A percentile compares a stretch with the other conserved stretches of the same genome.
phyloP scores from a whole-genome alignment of 1,140 invertebrate species.

The Bombus pyrosoma region DNA sequence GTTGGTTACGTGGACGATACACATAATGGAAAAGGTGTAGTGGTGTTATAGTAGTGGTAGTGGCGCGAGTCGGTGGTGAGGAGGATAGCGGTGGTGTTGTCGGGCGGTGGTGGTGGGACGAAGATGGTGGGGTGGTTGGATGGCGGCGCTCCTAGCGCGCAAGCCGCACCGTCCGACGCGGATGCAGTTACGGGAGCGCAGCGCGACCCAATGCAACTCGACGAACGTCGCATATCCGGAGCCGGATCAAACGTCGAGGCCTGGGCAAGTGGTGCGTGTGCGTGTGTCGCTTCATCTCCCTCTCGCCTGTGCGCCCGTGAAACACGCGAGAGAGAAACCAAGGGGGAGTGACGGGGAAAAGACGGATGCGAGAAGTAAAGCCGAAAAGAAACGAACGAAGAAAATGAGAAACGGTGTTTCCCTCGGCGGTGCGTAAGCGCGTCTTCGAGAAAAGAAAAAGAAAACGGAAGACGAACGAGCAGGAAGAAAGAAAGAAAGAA shows the following conservation, averaged over 20 bases:
- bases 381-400: constrained; percentile 21
- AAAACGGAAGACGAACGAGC: background rate
- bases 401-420: constrained; percentile 17
- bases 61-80: constrained; percentile 22
- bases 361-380: constrained; percentile 28
- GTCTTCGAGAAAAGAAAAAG: background rate
- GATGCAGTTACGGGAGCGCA: constrained; percentile 83
- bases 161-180: constrained; percentile 78
- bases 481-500: background rate
- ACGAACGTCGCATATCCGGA: constrained; percentile 78
- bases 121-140: constrained; percentile 73
- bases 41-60: constrained; percentile 49
- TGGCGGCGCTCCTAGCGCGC: constrained; percentile 80
- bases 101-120: constrained; percentile 57
- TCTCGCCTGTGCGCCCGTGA: constrained; percentile 64
- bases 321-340: constrained; percentile 61
- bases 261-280: constrained; percentile 69
- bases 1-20: background rate
- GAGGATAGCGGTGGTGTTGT: constrained; percentile 38
- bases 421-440: constrained; percentile 17
- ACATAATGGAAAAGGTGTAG: background rate
- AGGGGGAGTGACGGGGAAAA: constrained; percentile 57
- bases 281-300: constrained; percentile 68
- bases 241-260: constrained; percentile 72
- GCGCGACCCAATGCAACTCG: constrained; percentile 82